These are phyloP conservation scores for Malurus elegans DNA, from an alignment of 2,113 vertebrate genomes.

Conservation along the genomic window DNA sequence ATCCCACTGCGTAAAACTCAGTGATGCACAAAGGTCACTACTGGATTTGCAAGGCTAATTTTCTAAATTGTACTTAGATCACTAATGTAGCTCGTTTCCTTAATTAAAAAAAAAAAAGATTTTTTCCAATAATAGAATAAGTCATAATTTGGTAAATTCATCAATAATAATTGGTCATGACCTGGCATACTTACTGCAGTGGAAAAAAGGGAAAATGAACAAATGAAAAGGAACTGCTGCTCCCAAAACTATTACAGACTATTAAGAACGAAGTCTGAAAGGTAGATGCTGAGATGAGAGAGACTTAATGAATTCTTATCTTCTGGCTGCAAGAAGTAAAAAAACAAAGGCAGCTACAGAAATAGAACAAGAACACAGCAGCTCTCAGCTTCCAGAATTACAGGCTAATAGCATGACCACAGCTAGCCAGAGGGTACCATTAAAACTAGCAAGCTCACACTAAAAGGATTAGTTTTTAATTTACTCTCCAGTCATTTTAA, in stretches of 20 bases:
- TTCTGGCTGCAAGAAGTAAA: not conserved
- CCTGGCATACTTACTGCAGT: not conserved
- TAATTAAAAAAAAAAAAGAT: not conserved
- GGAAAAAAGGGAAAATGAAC: not conserved
- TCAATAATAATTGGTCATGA: not conserved
- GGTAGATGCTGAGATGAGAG: not conserved
- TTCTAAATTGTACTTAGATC: not conserved
- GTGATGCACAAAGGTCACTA: not conserved
- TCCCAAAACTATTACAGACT: not conserved
- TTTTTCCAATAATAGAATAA: not conserved
- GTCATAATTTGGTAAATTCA: not conserved
- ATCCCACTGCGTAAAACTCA: not conserved
- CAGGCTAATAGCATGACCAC: not conserved
- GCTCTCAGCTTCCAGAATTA: not conserved
- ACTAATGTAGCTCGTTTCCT: not conserved
- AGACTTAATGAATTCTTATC: constrained; percentile 14
- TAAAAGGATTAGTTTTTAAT: constrained; percentile 30
- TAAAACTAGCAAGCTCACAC: not conserved
- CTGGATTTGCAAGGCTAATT: not conserved
- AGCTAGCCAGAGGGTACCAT: not conserved
- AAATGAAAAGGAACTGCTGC: not conserved
- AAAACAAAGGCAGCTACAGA: not conserved
- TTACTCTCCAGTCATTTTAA: constrained; percentile 19
- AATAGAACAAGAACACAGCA: not conserved
- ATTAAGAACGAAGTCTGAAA: constrained; percentile 7